A percentile compares a stretch with the other conserved stretches of the same genome.
Evolutionary conservation across 23 tunicate species (phyloP).

Genomic region (Botrylloides violaceus): DNA sequence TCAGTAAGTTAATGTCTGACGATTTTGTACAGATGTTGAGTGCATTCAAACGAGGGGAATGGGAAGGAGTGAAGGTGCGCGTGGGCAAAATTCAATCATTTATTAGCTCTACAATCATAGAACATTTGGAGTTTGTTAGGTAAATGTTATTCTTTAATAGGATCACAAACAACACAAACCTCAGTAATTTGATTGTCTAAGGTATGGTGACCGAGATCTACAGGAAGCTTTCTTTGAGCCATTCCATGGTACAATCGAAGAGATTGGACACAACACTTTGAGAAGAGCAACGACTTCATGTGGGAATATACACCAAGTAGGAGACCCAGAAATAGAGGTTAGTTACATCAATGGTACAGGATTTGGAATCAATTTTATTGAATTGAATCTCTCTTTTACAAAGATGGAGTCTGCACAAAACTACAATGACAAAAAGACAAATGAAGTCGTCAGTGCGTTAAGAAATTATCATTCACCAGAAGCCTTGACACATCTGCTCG

Average conservation of each 20-base stretch:
- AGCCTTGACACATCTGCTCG: conserved; percentile 46
- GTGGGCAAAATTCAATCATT: conserved; percentile 78
- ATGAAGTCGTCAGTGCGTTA: conserved; percentile 24
- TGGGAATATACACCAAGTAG: not conserved
- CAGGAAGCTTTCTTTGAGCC: conserved; percentile 28
- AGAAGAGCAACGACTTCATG: not conserved
- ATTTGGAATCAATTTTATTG: not conserved
- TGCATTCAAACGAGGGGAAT: conserved; percentile 68
- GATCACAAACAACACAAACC: not conserved
- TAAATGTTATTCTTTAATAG: conserved; percentile 7
- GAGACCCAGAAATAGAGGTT: not conserved
- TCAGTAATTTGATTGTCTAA: not conserved
- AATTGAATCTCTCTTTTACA: not conserved
- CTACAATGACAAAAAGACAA: not conserved
- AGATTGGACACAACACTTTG: not conserved
- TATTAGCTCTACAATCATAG: conserved; percentile 63
- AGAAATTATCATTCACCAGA: conserved; percentile 30
- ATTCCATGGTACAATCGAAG: conserved; percentile 35
- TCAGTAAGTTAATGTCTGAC: not conserved
- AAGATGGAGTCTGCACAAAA: not conserved
- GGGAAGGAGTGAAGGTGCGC: conserved; percentile 66
- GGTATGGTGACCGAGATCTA: conserved; percentile 6
- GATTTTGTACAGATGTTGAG: conserved; percentile 42
- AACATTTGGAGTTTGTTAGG: conserved; percentile 77
- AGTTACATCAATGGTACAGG: too few species aligned